phyloP scores from a whole-genome alignment of 1,140 invertebrate species.

The Macrosteles quadrilineatus region DNA sequence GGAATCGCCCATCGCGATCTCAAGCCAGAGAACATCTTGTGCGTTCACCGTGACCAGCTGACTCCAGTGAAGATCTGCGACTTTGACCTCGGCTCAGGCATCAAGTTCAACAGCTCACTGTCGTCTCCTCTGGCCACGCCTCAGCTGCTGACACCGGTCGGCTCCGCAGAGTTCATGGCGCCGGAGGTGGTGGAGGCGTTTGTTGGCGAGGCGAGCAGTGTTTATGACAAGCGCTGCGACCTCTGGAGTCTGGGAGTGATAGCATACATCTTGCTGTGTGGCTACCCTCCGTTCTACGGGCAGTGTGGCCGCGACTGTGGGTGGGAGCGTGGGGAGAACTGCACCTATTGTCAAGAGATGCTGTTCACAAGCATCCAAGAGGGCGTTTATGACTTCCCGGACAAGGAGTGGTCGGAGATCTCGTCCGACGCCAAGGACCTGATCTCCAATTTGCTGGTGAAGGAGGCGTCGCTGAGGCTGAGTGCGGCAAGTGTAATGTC shows the following conservation, averaged over 20 bases:
- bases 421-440: conserved; percentile 93
- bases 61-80: conserved; percentile 97
- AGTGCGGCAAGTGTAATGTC: conserved; percentile 83
- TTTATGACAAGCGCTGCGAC: conserved; percentile 97
- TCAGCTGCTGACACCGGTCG: conserved; percentile 87
- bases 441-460: conserved; percentile 84
- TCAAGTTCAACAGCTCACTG: conserved; percentile 82
- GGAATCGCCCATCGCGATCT: conserved; percentile 90
- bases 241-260: conserved; percentile 98
- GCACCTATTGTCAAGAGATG: conserved; percentile 71
- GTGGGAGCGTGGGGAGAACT: conserved; percentile 94
- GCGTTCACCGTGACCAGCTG: conserved; percentile 81
- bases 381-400: conserved; percentile 88
- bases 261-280: conserved; percentile 95
- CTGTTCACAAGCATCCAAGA: conserved; percentile 64
- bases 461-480: conserved; percentile 76
- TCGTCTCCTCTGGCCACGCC: conserved; percentile 85
- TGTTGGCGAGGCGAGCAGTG: conserved; percentile 76
- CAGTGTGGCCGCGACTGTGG: conserved; percentile 89
- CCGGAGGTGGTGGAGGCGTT: conserved; percentile 98
- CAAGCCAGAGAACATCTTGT: conserved; percentile 98
- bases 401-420: conserved; percentile 86
- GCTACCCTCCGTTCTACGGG: conserved; percentile 96
- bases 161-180: conserved; percentile 98
- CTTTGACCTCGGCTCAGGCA: conserved; percentile 91